Evolutionary conservation across 2,888 invertebrate species (phyloP), one percentile per base, ranked within the genome.

Genomic region (Smittia sp.): DNA sequence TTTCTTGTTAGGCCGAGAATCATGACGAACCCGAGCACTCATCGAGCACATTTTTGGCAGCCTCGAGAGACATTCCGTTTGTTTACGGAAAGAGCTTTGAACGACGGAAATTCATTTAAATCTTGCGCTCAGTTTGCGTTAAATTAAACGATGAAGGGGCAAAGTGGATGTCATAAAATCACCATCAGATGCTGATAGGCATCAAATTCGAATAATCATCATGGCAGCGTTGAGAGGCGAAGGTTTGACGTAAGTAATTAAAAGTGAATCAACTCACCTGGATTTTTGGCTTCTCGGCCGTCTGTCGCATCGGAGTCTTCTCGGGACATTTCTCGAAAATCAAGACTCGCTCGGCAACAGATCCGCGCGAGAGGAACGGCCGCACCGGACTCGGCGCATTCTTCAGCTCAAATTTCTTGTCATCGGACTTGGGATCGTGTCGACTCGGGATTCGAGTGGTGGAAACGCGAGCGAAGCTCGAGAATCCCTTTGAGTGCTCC

Each of bases 261-360:
- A 24, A 46, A 3, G 24, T 46, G 15, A 46, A 46, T 46, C 11
- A 46, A 78, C 81, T 83, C 81, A 84, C 87, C 86, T 83, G 85
- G 76, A 82, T 83, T 79, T 84, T 84, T 78, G 76, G 74, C 67
- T 77, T 76, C 32, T 76, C 74, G 54, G 75, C 74, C 22, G 75
- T 74, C 74, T 75, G 76, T 73, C 77, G 74, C 38, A 75, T 65
- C n/a, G 77, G 76, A 11, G 86, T 83, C 78, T 87, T 86, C 79
- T 92, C 92, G 41, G 93, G 94, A 79, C 94, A 93, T 81, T 92
- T 89, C 82, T 95, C 95, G 80, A 95, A 95, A 83, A 94, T 92
- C 76, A 94, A 86, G 76, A 94, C 94, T 66, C 94, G 85, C 80
- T 95, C 95, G 24, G 94, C 94, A 1, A 95, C 95, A 3, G 94